A percentile compares a stretch with the other conserved stretches of the same genome.
Evolutionary conservation across 2,797 vertebrate species (phyloP).

Genomic region (Ispidina lecontei): DNA sequence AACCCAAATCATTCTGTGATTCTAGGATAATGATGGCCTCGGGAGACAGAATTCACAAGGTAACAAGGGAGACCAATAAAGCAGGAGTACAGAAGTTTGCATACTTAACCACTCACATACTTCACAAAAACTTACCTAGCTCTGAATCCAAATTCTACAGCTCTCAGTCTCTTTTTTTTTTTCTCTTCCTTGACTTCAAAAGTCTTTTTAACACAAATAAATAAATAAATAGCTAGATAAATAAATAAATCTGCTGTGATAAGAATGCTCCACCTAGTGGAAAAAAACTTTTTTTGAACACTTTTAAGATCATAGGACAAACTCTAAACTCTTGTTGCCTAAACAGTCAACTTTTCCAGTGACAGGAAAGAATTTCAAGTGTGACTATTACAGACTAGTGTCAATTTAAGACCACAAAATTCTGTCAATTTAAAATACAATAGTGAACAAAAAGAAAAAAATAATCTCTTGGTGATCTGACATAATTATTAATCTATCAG

Average conservation of each 20-base stretch:
- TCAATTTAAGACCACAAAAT: not conserved
- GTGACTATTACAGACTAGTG: not conserved
- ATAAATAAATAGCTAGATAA: not conserved
- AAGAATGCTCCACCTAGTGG: slow-evolving; percentile 72
- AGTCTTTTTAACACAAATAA: not conserved
- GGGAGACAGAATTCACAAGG: not conserved
- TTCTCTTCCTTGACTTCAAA: not conserved
- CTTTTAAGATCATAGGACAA: not conserved
- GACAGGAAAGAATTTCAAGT: not conserved
- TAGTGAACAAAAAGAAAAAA: not conserved
- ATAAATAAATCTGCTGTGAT: slow-evolving; percentile 19
- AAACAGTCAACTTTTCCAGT: not conserved
- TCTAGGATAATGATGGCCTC: not conserved
- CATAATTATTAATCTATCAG: not conserved
- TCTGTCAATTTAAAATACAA: not conserved
- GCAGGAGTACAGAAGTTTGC: not conserved
- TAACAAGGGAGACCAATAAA: not conserved
- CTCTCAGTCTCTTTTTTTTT: not conserved
- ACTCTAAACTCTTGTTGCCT: not conserved
- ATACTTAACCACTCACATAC: not conserved
- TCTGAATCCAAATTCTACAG: not conserved
- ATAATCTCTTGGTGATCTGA: not conserved
- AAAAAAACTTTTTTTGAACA: not conserved
- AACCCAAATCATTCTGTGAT: not conserved
- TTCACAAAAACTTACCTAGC: not conserved